Evolutionary conservation across 2,113 vertebrate genomes (phyloP).

Genomic region (Oxyura jamaicensis): DNA sequence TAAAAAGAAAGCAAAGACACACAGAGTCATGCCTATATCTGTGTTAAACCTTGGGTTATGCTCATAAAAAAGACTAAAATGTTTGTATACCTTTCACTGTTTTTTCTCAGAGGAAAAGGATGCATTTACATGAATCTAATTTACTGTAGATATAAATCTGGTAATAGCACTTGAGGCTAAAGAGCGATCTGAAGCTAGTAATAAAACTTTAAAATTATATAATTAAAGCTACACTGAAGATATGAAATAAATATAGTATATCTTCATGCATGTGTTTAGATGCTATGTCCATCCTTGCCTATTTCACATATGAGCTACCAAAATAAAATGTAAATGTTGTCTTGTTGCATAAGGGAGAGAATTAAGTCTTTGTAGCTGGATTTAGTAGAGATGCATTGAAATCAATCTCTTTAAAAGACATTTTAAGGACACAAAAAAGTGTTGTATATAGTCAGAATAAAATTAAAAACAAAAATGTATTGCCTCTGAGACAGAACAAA

Average conservation of each 20-base stretch:
- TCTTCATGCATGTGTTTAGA: slow-evolving; percentile 24
- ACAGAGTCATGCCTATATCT: background rate
- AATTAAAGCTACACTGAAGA: slow-evolving; percentile 64
- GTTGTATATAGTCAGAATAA: slow-evolving; percentile 71
- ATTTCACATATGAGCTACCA: slow-evolving; percentile 22
- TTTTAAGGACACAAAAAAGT: slow-evolving; percentile 79
- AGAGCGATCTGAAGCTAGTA: slow-evolving; percentile 11
- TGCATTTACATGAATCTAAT: slow-evolving; percentile 6
- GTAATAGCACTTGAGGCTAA: slow-evolving; percentile 13
- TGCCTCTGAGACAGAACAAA: slow-evolving; percentile 74
- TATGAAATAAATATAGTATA: slow-evolving; percentile 12
- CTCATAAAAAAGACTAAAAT: background rate
- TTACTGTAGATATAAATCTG: slow-evolving; percentile 27
- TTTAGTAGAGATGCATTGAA: slow-evolving; percentile 72
- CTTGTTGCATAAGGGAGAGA: slow-evolving; percentile 49
- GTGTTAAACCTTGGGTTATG: background rate
- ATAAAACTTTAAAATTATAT: slow-evolving; percentile 59
- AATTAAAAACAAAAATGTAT: slow-evolving; percentile 79
- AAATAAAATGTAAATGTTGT: slow-evolving; percentile 53
- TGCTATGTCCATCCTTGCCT: slow-evolving; percentile 16
- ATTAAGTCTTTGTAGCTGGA: slow-evolving; percentile 64
- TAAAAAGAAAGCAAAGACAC: background rate
- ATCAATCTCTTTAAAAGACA: slow-evolving; percentile 78
- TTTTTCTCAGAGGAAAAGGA: background rate
- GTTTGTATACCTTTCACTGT: background rate